Conservation (phyloP, 2,113 vertebrate genomes). For the Etheostoma spectabile region DNA sequence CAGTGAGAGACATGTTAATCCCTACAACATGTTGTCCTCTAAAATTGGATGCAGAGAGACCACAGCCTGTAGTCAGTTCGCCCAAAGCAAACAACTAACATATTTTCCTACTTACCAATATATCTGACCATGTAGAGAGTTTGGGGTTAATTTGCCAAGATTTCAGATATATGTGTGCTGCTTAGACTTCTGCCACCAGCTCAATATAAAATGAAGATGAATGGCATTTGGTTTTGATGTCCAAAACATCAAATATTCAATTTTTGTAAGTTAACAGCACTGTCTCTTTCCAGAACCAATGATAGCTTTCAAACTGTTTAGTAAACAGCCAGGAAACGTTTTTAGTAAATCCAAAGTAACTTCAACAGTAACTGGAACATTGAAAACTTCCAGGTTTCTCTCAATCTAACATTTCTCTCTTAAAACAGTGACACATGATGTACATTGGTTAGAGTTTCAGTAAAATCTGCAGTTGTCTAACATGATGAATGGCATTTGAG, state of each 20-base stretch:
- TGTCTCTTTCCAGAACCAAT: not conserved
- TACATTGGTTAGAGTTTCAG: too few relatives aligned
- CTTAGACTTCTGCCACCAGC: conserved; percentile 1
- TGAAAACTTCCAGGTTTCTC: not conserved
- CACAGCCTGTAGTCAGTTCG: conserved; percentile 24
- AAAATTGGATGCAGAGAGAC: conserved; percentile 43
- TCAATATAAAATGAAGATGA: not conserved
- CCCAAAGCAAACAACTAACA: conserved; percentile 42
- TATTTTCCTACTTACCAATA: conserved; percentile 31
- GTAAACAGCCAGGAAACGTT: not conserved
- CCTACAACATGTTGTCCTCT: conserved; percentile 47
- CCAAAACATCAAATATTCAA: conserved; percentile 2
- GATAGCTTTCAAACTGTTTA: not conserved
- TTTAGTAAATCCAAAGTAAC: not conserved
- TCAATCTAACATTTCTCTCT: not conserved
- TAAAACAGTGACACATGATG: not conserved
- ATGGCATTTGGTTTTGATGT: conserved; percentile 20
- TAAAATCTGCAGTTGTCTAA: not conserved
- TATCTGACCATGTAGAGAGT: conserved; percentile 7
- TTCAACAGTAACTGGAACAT: not conserved
- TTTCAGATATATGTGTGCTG: conserved; percentile 17
- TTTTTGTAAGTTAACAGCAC: not conserved
- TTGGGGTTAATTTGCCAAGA: conserved; percentile 1
- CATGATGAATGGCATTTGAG: not conserved
- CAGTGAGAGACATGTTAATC: conserved; percentile 32